phyloP scores from a whole-genome alignment of 1,140 invertebrate genomes.

The Drosophila seguyi region DNA sequence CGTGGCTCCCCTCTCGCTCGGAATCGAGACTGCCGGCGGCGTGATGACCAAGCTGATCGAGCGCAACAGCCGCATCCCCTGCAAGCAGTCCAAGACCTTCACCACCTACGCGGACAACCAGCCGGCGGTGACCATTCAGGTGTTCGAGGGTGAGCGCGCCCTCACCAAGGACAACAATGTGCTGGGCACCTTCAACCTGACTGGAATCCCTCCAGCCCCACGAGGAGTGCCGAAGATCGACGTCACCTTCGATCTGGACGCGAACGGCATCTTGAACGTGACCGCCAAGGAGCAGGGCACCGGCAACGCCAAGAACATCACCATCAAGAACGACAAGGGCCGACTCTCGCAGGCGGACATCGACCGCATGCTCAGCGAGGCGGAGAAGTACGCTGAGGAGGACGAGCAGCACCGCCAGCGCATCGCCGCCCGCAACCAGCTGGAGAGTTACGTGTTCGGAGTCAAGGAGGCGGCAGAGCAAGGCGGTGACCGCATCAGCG shows the following conservation, averaged over 20 bases:
- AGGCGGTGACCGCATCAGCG: constrained; percentile 84
- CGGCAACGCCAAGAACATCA: constrained; percentile 89
- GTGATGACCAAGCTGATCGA: too few species aligned
- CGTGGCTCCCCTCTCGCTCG: constrained; percentile 33
- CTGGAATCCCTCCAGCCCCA: constrained; percentile 93
- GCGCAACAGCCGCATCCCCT: constrained; percentile 86
- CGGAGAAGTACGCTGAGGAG: constrained; percentile 88
- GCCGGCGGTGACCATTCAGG: constrained; percentile 88
- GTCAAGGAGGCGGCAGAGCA: constrained; percentile 87
- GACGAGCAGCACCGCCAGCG: constrained; percentile 89
- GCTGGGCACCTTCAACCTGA: constrained; percentile 91
- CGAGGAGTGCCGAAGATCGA: constrained; percentile 92
- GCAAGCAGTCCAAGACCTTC: constrained; percentile 88
- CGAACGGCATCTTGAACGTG: constrained; percentile 88
- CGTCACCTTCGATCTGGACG: constrained; percentile 88
- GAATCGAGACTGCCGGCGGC: too few species aligned
- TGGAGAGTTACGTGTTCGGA: constrained; percentile 91
- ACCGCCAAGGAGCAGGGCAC: constrained; percentile 87
- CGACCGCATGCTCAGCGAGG: constrained; percentile 86
- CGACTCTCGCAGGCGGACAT: too few species aligned
- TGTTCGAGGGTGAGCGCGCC: constrained; percentile 89
- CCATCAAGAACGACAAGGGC: constrained; percentile 94
- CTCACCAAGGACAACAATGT: constrained; percentile 86
- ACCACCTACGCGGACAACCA: constrained; percentile 90
- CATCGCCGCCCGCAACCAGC: constrained; percentile 87